Conservation (phyloP, 2,888 invertebrate genomes). For the Chorisops tibialis region DNA sequence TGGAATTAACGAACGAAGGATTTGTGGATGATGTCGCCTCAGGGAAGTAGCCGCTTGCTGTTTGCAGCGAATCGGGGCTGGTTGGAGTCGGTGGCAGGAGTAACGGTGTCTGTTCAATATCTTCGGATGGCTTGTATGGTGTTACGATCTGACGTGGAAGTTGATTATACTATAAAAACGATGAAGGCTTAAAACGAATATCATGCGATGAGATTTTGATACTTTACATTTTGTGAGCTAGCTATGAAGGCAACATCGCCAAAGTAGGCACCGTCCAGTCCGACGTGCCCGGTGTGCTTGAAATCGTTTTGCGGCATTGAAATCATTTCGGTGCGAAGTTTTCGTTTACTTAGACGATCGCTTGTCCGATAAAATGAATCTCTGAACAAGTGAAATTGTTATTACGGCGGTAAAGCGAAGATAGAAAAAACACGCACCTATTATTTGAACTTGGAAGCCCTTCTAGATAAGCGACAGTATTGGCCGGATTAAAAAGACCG, state of each 20-base stretch:
- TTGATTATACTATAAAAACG: constrained; percentile 61
- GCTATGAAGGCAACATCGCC: constrained; percentile 77
- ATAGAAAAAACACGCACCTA: constrained; percentile 35
- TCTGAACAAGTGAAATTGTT: constrained; percentile 38
- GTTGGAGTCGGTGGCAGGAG: constrained; percentile 56
- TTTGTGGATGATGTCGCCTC: constrained; percentile 48
- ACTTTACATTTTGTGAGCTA: constrained; percentile 49
- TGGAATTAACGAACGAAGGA: constrained; percentile 50
- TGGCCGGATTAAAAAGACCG: constrained; percentile 87
- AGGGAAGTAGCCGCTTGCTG: constrained; percentile 51
- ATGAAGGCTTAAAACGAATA: constrained; percentile 37
- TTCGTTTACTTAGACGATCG: constrained; percentile 61
- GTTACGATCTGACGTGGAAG: constrained; percentile 85
- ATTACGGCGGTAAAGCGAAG: neutral
- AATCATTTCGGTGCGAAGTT: constrained; percentile 87
- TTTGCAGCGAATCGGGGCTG: constrained; percentile 52
- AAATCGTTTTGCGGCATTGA: constrained; percentile 95
- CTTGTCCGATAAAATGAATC: constrained; percentile 61
- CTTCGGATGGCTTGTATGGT: constrained; percentile 85
- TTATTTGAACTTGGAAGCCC: constrained; percentile 49
- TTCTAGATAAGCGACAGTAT: constrained; percentile 83
- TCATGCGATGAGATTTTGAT: constrained; percentile 8
- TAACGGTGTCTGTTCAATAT: constrained; percentile 67
- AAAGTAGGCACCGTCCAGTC: constrained; percentile 94
- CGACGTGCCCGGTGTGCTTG: constrained; percentile 93